phyloP scores from a whole-genome alignment of 2,888 invertebrate genomes.

The Drosophila setosimentum region DNA sequence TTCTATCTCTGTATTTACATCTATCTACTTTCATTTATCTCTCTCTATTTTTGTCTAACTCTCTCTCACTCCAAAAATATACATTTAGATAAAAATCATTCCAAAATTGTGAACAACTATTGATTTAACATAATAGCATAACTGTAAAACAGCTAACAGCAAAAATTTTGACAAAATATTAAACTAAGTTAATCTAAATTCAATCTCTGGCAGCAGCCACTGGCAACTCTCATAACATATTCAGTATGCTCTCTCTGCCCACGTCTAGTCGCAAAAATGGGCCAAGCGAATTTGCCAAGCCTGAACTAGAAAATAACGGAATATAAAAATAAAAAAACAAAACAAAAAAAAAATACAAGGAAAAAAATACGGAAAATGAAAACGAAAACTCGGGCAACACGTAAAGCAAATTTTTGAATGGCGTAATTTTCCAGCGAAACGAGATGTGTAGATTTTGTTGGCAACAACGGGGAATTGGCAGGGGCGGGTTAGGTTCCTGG shows the following conservation, averaged over 20 bases:
- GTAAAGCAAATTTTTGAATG: constrained; percentile 73
- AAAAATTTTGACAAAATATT: background rate
- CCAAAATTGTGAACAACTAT: background rate
- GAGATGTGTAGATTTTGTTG: constrained; percentile 52
- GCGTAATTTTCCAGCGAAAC: constrained; percentile 64
- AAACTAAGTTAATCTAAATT: constrained; percentile 5
- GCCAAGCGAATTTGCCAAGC: constrained; percentile 51
- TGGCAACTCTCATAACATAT: constrained; percentile 13
- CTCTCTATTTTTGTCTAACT: background rate
- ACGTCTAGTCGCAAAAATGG: constrained; percentile 45
- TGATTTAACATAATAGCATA: background rate
- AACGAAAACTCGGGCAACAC: constrained; percentile 57
- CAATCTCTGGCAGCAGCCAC: constrained; percentile 8
- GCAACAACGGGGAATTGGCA: background rate
- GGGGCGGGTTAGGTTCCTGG: background rate
- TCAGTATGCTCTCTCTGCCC: constrained; percentile 11
- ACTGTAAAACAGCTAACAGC: constrained; percentile 8
- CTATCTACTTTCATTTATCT: background rate
- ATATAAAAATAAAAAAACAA: background rate
- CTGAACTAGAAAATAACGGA: constrained; percentile 39
- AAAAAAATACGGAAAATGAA: constrained; percentile 8
- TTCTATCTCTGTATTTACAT: background rate
- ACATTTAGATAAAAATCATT: background rate
- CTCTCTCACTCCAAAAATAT: background rate
- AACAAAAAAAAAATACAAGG: background rate